Evolutionary conservation across 2,113 vertebrate species (phyloP).

Genomic region (Amazona guildingii): DNA sequence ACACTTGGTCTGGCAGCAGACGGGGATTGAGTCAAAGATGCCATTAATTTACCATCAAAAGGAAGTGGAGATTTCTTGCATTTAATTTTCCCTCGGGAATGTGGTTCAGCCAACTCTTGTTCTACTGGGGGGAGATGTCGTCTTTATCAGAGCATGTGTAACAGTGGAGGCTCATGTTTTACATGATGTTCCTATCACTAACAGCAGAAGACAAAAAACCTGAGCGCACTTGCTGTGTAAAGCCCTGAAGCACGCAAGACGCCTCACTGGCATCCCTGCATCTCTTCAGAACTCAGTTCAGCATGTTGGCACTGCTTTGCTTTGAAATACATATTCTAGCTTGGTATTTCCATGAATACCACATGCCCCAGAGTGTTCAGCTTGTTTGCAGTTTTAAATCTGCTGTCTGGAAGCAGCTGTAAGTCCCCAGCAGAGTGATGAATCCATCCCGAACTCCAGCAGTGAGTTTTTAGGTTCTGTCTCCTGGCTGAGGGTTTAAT

Average conservation of each 20-base stretch:
- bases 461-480: background rate
- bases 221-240: background rate
- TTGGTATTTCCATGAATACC: background rate
- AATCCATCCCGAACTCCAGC: background rate
- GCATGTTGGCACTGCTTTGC: background rate
- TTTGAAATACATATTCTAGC: background rate
- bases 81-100: background rate
- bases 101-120: background rate
- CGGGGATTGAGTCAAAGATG: background rate
- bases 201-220: background rate
- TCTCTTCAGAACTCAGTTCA: background rate
- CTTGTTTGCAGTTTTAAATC: background rate
- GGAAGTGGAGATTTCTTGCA: background rate
- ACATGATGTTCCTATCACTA: background rate
- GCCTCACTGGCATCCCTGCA: fast-evolving
- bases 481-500: background rate
- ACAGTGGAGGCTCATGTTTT: fast-evolving
- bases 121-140: fast-evolving
- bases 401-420: background rate
- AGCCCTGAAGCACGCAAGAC: background rate
- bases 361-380: background rate
- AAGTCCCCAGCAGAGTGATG: background rate
- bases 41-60: background rate
- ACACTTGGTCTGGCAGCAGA: background rate
- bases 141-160: fast-evolving